Evolutionary conservation across 2,888 invertebrate genomes (phyloP).

Genomic region (Zygogramma bicolorata): DNA sequence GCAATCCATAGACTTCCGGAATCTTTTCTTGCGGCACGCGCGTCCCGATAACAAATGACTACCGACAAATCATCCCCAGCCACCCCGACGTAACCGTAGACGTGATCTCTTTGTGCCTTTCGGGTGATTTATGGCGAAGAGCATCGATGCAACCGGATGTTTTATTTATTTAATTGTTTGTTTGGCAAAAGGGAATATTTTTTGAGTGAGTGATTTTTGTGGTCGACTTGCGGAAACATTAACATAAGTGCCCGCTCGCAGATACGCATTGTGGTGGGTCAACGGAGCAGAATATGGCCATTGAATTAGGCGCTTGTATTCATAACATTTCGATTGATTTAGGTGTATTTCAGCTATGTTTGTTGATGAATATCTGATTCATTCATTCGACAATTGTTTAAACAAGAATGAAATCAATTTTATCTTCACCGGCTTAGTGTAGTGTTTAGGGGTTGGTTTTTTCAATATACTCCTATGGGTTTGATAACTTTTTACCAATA

Average conservation of each 20-base stretch:
- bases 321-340: not conserved
- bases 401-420: too few relatives aligned
- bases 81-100: conserved; percentile 36
- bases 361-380: too few relatives aligned
- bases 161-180: conserved; percentile 65
- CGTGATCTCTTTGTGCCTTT: conserved; percentile 46
- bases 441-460: too few relatives aligned
- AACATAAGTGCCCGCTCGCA: conserved; percentile 52
- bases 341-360: not conserved
- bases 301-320: not conserved
- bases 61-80: conserved; percentile 61
- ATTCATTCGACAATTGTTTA: too few relatives aligned
- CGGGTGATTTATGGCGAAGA: conserved; percentile 51
- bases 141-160: conserved; percentile 58
- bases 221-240: conserved; percentile 58
- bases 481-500: too few relatives aligned
- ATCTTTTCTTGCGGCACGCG: conserved; percentile 58
- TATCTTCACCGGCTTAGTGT: too few relatives aligned
- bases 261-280: not conserved
- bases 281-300: not conserved
- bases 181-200: conserved; percentile 57
- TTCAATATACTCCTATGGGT: too few relatives aligned
- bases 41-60: conserved; percentile 62
- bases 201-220: conserved; percentile 58
- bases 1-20: conserved; percentile 47